phyloP scores from a whole-genome alignment of 2,113 vertebrate genomes.

The Pantherophis guttatus region DNA sequence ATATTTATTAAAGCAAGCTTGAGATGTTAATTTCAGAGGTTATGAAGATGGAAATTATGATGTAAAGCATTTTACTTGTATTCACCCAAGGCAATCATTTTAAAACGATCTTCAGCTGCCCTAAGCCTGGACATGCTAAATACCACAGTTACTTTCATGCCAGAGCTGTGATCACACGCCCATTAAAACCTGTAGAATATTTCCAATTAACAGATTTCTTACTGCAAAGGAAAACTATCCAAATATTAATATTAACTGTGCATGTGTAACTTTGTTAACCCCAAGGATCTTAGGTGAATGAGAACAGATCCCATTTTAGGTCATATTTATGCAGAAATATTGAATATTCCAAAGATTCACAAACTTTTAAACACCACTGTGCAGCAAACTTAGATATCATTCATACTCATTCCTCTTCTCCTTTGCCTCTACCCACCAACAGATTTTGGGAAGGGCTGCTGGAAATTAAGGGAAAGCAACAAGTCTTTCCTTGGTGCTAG shows the following conservation, averaged over 20 bases:
- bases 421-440: background rate
- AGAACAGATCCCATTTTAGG: background rate
- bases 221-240: background rate
- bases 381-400: background rate
- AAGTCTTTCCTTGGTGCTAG: background rate
- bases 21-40: background rate
- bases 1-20: background rate
- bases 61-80: background rate
- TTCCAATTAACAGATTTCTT: background rate
- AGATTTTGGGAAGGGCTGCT: background rate
- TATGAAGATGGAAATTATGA: background rate
- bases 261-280: background rate
- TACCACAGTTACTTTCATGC: background rate
- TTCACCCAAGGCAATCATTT: background rate
- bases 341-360: background rate
- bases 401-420: background rate
- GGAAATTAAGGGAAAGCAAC: background rate
- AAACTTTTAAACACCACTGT: background rate
- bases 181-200: background rate
- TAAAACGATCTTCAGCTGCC: background rate
- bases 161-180: background rate
- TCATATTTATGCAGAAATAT: background rate
- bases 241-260: background rate
- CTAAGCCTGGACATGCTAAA: background rate
- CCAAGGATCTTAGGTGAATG: background rate